Evolutionary conservation across 2,797 vertebrate genomes (phyloP).

Genomic region (Sebastolobus alascanus): DNA sequence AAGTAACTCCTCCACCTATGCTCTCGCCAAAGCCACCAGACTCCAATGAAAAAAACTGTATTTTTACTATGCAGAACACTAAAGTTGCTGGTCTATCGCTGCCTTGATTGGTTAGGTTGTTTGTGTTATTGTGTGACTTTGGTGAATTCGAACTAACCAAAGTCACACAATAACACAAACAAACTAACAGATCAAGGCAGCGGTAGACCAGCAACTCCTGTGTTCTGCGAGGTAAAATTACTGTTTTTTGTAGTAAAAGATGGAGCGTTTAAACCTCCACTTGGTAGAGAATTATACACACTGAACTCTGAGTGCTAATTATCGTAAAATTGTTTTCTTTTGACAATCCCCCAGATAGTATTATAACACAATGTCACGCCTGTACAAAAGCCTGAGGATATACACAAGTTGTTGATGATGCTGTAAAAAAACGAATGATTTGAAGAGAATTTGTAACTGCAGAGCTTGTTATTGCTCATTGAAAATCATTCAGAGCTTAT

Average conservation of each 20-base stretch:
- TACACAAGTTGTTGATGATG: slow-evolving; percentile 1
- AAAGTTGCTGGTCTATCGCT: too few species aligned
- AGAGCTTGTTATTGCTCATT: slow-evolving; percentile 12
- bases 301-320: slow-evolving; percentile 12
- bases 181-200: too few species aligned
- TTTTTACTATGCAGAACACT: too few species aligned
- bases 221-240: too few species aligned
- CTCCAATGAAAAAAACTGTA: too few species aligned
- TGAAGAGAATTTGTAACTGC: slow-evolving; percentile 3
- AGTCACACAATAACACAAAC: too few species aligned
- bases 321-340: slow-evolving; percentile 1
- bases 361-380: not conserved
- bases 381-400: not conserved
- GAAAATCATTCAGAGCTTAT: slow-evolving; percentile 28
- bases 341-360: not conserved
- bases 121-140: too few species aligned
- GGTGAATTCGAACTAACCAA: too few species aligned
- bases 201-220: too few species aligned
- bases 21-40: too few species aligned
- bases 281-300: not conserved
- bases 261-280: slow-evolving; percentile 13
- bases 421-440: not conserved
- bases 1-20: too few species aligned
- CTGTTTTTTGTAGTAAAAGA: slow-evolving; percentile 1
- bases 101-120: too few species aligned